Evolutionary conservation across 92 coral and sea anemone genomes (phyloP).

Genomic region (Phenganax stokvisi): DNA sequence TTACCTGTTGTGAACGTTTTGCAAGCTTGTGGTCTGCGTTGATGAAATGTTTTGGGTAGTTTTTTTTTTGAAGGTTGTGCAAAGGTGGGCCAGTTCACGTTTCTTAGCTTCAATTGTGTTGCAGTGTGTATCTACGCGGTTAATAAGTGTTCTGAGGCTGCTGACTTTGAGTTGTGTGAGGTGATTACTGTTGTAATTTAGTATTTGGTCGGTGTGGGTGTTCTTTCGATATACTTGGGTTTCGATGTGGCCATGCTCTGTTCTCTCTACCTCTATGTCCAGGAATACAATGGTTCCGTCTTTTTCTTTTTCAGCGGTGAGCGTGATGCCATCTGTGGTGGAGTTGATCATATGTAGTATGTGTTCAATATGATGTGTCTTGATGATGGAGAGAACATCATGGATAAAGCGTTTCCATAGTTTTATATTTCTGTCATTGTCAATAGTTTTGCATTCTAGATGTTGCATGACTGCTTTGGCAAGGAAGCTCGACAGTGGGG

Average conservation of each 20-base stretch:
- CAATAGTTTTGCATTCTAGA: neutral
- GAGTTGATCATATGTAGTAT: neutral
- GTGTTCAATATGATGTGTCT: neutral
- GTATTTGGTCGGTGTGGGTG: slow-evolving; percentile 26
- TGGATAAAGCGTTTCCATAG: neutral
- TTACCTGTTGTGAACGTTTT: neutral
- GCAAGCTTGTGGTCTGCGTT: too few species aligned
- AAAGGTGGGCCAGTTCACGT: neutral
- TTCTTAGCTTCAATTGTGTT: neutral
- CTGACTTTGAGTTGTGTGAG: slow-evolving; percentile 26
- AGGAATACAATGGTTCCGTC: neutral
- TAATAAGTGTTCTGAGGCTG: slow-evolving; percentile 11
- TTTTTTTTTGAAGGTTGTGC: neutral
- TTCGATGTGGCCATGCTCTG: neutral
- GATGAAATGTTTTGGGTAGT: neutral
- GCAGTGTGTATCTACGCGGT: slow-evolving; percentile 27
- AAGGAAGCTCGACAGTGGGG: neutral
- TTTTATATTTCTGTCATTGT: neutral
- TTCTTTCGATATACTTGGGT: slow-evolving; percentile 1
- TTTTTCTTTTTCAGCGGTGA: neutral
- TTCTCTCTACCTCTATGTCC: neutral
- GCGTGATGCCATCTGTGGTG: neutral
- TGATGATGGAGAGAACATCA: neutral
- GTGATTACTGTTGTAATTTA: slow-evolving; percentile 33
- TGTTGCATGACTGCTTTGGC: neutral